A percentile compares a stretch with the other conserved stretches of the same genome.
These are phyloP conservation scores for Riparia riparia DNA, from an alignment of 2,113 vertebrate species.

Conservation along the genomic window DNA sequence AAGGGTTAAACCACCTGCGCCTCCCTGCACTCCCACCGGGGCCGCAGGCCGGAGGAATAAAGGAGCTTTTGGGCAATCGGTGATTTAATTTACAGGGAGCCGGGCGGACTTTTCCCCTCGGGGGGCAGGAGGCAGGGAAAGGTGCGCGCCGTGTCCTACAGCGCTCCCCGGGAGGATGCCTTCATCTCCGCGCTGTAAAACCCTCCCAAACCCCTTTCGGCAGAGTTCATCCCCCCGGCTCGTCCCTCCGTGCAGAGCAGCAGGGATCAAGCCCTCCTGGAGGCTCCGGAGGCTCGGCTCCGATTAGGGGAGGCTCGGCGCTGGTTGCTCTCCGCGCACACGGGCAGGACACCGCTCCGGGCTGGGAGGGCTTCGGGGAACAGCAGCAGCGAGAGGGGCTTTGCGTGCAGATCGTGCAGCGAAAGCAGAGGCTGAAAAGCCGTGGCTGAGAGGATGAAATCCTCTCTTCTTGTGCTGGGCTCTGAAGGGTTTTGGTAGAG, in stretches of 20 bases:
- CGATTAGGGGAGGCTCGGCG: background rate
- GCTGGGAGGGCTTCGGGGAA: background rate
- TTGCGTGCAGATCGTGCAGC: background rate
- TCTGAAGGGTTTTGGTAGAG: background rate
- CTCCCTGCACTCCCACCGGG: background rate
- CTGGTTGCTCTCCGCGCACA: background rate
- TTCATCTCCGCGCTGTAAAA: background rate
- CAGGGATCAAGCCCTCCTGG: background rate
- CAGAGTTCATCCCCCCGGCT: background rate
- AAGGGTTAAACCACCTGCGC: background rate
- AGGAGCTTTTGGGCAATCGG: background rate
- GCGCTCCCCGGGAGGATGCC: background rate
- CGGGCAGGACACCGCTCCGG: background rate
- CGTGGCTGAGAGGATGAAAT: background rate
- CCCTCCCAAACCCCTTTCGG: background rate
- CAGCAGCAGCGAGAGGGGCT: background rate
- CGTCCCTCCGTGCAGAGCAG: background rate
- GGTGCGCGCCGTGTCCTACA: fast-evolving
- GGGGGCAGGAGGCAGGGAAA: background rate
- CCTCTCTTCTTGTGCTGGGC: no score
- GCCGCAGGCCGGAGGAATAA: background rate
- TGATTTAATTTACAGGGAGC: background rate
- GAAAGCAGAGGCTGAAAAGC: background rate
- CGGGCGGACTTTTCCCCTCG: background rate
- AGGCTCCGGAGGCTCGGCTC: background rate